Evolutionary conservation across 2,797 vertebrate species (phyloP).

Genomic region (Sebastes kiyomatsui): DNA sequence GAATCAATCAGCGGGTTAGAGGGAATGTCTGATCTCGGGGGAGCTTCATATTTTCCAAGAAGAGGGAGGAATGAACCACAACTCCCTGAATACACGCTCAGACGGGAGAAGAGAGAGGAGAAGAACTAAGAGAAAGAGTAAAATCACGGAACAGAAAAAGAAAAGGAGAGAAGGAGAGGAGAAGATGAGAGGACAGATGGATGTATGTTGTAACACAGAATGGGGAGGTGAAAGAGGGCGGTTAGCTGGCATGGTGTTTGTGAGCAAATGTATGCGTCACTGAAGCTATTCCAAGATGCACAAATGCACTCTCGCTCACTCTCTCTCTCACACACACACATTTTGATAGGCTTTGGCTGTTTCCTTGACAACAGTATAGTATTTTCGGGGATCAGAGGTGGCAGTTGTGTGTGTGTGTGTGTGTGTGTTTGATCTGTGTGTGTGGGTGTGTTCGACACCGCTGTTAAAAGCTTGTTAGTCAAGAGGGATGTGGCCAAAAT

Average conservation of each 20-base stretch:
- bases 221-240: conserved; percentile 70
- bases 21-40: conserved; percentile 3
- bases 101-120: neutral
- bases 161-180: neutral
- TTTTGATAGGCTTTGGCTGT: conserved; percentile 60
- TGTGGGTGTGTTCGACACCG: neutral
- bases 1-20: conserved; percentile 10
- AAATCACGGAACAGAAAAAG: neutral
- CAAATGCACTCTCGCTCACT: conserved; percentile 37
- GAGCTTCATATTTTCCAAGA: conserved; percentile 43
- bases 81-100: conserved; percentile 1
- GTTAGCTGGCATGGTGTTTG: conserved; percentile 63
- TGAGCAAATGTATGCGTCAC: conserved; percentile 75
- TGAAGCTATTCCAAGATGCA: conserved; percentile 76
- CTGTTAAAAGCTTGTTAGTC: conserved; percentile 39
- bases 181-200: conserved; percentile 72
- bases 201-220: conserved; percentile 73
- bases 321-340: conserved; percentile 1
- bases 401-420: neutral
- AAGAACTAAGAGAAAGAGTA: conserved; percentile 3
- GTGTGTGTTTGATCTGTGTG: neutral
- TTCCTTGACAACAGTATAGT: conserved; percentile 75
- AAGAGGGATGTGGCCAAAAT: conserved; percentile 32
- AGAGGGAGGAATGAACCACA: conserved; percentile 2
- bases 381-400: conserved; percentile 61